Evolutionary conservation across 2,888 invertebrate species (phyloP).

Genomic region (Ormia ochracea): DNA sequence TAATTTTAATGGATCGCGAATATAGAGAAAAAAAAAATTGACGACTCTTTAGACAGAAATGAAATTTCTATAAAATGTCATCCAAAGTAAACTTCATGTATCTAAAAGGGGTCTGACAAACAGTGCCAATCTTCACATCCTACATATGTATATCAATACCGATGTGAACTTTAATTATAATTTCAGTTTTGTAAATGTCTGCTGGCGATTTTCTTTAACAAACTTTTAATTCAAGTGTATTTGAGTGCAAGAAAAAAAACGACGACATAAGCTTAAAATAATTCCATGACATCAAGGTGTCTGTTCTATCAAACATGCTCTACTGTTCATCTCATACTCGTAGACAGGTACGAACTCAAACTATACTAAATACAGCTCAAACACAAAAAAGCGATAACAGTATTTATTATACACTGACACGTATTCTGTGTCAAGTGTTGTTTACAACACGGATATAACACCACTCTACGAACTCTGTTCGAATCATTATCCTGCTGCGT

Average conservation of each 20-base stretch:
- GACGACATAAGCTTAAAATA: conserved; percentile 38
- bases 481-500: not conserved
- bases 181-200: no score
- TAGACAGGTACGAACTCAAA: conserved; percentile 30
- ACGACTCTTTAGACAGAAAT: no score
- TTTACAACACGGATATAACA: conserved; percentile 43
- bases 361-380: not conserved
- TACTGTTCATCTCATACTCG: conserved; percentile 30
- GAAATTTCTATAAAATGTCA: no score
- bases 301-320: conserved; percentile 53
- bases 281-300: conserved; percentile 45
- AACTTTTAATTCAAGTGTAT: conserved; percentile 20
- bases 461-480: not conserved
- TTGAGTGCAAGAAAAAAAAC: conserved; percentile 12
- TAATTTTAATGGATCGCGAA: no score
- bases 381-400: conserved; percentile 1
- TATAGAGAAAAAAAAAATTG: no score
- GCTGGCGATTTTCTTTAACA: not conserved
- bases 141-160: no score
- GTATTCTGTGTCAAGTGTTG: conserved; percentile 59
- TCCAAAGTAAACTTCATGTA: no score
- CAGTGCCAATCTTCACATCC: no score
- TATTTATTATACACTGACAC: conserved; percentile 14
- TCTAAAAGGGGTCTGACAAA: no score
- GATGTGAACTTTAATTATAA: no score